Evolutionary conservation across 2,113 vertebrate genomes (phyloP).

Genomic region (Microcebus ravelobensis): DNA sequence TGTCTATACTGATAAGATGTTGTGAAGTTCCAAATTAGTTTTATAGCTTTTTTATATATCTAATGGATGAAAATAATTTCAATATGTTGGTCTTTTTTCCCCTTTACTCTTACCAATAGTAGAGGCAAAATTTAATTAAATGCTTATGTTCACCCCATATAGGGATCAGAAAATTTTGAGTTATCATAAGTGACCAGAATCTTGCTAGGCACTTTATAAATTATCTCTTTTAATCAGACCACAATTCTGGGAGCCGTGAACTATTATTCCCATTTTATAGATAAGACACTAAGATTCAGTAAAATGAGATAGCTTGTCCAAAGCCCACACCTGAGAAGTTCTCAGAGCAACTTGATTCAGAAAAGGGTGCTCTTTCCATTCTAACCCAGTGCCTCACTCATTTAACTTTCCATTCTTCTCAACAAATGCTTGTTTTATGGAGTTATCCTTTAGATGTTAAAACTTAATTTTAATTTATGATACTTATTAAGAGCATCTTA

Average conservation of each 20-base stretch:
- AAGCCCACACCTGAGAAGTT: background rate
- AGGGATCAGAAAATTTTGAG: background rate
- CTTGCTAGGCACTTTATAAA: background rate
- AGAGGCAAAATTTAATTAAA: background rate
- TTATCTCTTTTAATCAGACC: background rate
- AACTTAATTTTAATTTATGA: background rate
- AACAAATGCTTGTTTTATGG: background rate
- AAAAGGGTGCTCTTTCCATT: background rate
- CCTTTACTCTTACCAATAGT: background rate
- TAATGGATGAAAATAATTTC: background rate
- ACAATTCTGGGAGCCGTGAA: background rate
- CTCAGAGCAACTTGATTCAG: background rate
- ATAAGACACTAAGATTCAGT: background rate
- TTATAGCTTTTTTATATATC: background rate
- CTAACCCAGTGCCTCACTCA: accelerated
- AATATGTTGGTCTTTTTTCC: background rate
- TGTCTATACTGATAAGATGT: background rate
- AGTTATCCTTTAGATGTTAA: background rate
- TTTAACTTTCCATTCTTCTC: background rate
- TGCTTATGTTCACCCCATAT: background rate
- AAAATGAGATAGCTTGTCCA: background rate
- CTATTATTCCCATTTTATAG: background rate
- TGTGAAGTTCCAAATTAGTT: background rate
- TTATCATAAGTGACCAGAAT: background rate
- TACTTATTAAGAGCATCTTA: background rate